Evolutionary conservation across 2,888 invertebrate genomes (phyloP), one percentile per base, ranked within the genome.

Genomic region (Caenorhabditis imperialis): DNA sequence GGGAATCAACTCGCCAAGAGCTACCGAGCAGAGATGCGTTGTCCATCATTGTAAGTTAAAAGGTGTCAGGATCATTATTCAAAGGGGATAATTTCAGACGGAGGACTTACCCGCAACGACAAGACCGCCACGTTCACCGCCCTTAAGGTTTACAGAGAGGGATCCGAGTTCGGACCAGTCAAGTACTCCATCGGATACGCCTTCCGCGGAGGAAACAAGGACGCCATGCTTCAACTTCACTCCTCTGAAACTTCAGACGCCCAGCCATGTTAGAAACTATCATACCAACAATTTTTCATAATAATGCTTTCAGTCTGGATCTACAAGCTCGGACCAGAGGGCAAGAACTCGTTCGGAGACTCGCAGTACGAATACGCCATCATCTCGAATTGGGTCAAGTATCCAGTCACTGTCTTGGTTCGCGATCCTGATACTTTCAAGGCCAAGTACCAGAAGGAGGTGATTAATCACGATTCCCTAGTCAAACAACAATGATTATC

Each of bases 111-210:
- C 45, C 82, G 86, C 62, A 88, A 88, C 75, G 87, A 88, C 63
- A 87, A 88, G 80, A 88, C 88, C 37, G 87, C 88, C 57, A 88
- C 88, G 20, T 88, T 88, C 81, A 88, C 88, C 18, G 88, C 88
- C 7, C 81, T 88, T 55, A 88, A 88, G 74, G 88, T 88, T 77
- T 88, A 88, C 81, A 78, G 88, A 38, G 88, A 88, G 63, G 88
- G 88, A 77, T 84, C 84, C 53, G 88, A 88, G 71, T 88, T 87
- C 69, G 88, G 88, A 42, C 79, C 85, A 35, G 88, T 88, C 57
- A 84, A 84, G 51, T 85, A 88, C 75, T 88, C 88, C n/a, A 86
- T 88, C 63, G 88, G 88, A 44, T 88, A 88, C 62, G 88, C 88
- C 25, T 88, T 88, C 85, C 84, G 88, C 20, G 88, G 85, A 35